Evolutionary conservation across 1,140 invertebrate species (phyloP).

Genomic region (Ceratina australensis): DNA sequence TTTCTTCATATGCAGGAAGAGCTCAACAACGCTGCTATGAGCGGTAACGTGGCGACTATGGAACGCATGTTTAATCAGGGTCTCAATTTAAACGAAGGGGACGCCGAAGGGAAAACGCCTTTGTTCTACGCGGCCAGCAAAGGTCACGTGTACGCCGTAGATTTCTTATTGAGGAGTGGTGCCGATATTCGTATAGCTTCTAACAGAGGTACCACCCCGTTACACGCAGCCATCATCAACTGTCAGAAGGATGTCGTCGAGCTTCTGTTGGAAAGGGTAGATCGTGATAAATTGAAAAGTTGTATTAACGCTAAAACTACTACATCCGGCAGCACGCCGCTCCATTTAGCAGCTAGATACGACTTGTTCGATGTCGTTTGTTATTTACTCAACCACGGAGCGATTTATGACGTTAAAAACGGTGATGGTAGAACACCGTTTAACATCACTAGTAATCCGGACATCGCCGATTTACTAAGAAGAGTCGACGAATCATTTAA

Average conservation of each 20-base stretch:
- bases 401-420: constrained; percentile 27
- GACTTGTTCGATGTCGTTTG: constrained; percentile 53
- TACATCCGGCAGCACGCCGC: constrained; percentile 30
- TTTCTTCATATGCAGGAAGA: too few relatives aligned
- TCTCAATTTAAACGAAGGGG: not conserved
- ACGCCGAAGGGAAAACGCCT: not conserved
- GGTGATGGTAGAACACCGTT: too few relatives aligned
- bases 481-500: too few relatives aligned
- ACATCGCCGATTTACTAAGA: too few relatives aligned
- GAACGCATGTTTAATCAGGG: not conserved
- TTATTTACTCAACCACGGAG: constrained; percentile 52
- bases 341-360: constrained; percentile 53
- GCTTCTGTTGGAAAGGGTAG: constrained; percentile 21
- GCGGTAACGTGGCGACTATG: not conserved
- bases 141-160: not conserved
- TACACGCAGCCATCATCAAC: constrained; percentile 9
- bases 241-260: constrained; percentile 11
- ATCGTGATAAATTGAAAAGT: constrained; percentile 11
- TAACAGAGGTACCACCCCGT: constrained; percentile 9
- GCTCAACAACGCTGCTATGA: too few relatives aligned
- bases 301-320: constrained; percentile 38
- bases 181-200: constrained; percentile 6
- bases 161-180: not conserved
- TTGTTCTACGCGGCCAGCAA: constrained; percentile 1
- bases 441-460: too few relatives aligned